Evolutionary conservation across 1,140 invertebrate genomes (phyloP).

Genomic region (Dinothrombium tinctorium): DNA sequence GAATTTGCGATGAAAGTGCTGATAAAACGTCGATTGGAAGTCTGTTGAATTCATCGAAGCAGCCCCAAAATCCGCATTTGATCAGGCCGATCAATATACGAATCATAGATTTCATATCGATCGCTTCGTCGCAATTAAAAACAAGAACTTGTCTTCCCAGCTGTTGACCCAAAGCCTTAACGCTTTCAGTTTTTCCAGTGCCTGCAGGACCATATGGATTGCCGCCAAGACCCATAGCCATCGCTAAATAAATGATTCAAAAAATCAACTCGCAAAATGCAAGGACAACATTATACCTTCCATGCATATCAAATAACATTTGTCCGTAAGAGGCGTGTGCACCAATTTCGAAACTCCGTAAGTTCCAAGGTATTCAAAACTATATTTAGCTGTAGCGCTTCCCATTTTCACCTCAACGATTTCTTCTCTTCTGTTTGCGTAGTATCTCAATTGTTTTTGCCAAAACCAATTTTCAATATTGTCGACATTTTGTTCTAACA

Average conservation of each 20-base stretch:
- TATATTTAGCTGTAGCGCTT: slow-evolving; percentile 75
- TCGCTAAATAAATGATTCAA: slow-evolving; percentile 28
- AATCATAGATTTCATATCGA: slow-evolving; percentile 78
- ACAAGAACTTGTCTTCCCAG: slow-evolving; percentile 78
- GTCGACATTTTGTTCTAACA: slow-evolving; percentile 40
- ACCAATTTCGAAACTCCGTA: slow-evolving; percentile 60
- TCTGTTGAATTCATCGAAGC: slow-evolving; percentile 95
- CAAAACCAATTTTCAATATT: slow-evolving; percentile 58
- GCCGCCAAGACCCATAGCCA: slow-evolving; percentile 83
- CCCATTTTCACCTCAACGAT: slow-evolving; percentile 35
- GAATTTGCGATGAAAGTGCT: slow-evolving; percentile 67
- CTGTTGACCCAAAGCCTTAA: slow-evolving; percentile 72
- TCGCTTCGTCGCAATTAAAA: slow-evolving; percentile 94
- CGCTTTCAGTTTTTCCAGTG: slow-evolving; percentile 91
- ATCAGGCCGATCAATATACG: slow-evolving; percentile 73
- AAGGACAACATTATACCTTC: too few species aligned
- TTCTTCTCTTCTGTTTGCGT: slow-evolving; percentile 26
- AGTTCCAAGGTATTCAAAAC: slow-evolving; percentile 83
- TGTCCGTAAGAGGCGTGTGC: slow-evolving; percentile 73
- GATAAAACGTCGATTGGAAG: slow-evolving; percentile 76
- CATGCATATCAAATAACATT: slow-evolving; percentile 80
- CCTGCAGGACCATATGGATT: slow-evolving; percentile 98
- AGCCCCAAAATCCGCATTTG: slow-evolving; percentile 90
- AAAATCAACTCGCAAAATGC: too few species aligned
- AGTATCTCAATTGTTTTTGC: slow-evolving; percentile 76